Conservation (phyloP, 1,140 invertebrate species). For the Bombus pyrosoma region DNA sequence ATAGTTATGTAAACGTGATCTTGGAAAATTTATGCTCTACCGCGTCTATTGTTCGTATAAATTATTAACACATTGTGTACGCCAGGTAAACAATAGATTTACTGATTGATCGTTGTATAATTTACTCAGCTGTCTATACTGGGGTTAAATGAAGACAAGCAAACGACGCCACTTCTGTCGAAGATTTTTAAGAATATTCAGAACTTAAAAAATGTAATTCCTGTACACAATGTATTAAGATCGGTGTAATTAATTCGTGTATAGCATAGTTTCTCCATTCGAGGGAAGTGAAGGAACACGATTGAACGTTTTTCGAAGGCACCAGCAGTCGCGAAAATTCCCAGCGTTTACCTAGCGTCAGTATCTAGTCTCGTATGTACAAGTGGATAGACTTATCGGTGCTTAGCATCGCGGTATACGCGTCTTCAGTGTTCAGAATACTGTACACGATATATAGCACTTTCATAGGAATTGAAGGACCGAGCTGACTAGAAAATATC, state of each 20-base stretch:
- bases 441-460: conserved; percentile 73
- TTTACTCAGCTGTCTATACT: too few relatives aligned
- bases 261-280: background rate
- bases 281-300: background rate
- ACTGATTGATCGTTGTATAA: background rate
- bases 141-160: too few relatives aligned
- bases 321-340: conserved; percentile 50
- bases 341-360: conserved; percentile 44
- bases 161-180: background rate
- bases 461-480: conserved; percentile 70
- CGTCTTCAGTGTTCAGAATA: conserved; percentile 70
- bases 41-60: background rate
- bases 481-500: conserved; percentile 71
- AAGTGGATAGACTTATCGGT: conserved; percentile 70
- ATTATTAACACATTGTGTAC: background rate
- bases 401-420: conserved; percentile 62
- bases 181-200: background rate
- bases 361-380: conserved; percentile 64
- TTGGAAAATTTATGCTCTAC: background rate
- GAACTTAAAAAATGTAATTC: background rate
- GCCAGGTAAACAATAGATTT: background rate
- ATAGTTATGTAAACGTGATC: background rate
- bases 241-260: background rate
- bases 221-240: background rate
- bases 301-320: conserved; percentile 1